phyloP scores from a whole-genome alignment of 2,888 invertebrate species.

The Lepidonotus clava region DNA sequence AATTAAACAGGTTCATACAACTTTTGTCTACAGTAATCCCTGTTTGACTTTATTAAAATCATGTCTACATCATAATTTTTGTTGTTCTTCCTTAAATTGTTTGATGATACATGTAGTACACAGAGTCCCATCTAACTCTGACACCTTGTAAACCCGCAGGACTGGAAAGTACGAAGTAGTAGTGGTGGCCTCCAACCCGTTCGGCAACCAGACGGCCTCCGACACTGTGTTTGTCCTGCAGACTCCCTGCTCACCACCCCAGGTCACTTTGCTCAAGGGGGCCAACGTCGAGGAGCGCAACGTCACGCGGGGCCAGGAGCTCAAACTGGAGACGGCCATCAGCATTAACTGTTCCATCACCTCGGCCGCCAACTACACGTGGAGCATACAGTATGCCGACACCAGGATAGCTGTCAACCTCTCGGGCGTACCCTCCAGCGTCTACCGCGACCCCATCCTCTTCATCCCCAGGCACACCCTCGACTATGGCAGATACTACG shows the following conservation, averaged over 20 bases:
- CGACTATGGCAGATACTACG: slow-evolving; percentile 70
- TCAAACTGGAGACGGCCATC: slow-evolving; percentile 72
- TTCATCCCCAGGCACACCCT: slow-evolving; percentile 70
- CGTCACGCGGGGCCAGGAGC: slow-evolving; percentile 61
- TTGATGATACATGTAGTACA: too few relatives aligned
- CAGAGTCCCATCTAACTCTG: background rate
- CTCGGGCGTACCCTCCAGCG: slow-evolving; percentile 24
- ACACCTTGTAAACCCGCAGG: slow-evolving; percentile 65
- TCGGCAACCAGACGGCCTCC: slow-evolving; percentile 70
- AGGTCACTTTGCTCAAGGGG: slow-evolving; percentile 65
- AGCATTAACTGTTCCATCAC: slow-evolving; percentile 71
- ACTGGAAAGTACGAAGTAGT: slow-evolving; percentile 73
- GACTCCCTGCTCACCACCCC: slow-evolving; percentile 70
- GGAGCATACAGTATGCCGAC: slow-evolving; percentile 64
- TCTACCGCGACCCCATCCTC: slow-evolving; percentile 67
- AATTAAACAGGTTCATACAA: too few relatives aligned
- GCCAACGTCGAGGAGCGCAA: background rate
- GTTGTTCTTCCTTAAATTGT: too few relatives aligned
- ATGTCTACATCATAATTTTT: too few relatives aligned
- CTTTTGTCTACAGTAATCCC: too few relatives aligned
- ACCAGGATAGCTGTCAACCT: slow-evolving; percentile 9
- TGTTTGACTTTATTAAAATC: too few relatives aligned
- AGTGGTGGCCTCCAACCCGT: slow-evolving; percentile 71
- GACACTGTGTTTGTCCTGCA: slow-evolving; percentile 73
- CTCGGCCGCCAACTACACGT: slow-evolving; percentile 67